These are phyloP conservation scores for Carpatolechia fugitivella DNA, from an alignment of 2,888 invertebrate genomes.

Conservation along the genomic window DNA sequence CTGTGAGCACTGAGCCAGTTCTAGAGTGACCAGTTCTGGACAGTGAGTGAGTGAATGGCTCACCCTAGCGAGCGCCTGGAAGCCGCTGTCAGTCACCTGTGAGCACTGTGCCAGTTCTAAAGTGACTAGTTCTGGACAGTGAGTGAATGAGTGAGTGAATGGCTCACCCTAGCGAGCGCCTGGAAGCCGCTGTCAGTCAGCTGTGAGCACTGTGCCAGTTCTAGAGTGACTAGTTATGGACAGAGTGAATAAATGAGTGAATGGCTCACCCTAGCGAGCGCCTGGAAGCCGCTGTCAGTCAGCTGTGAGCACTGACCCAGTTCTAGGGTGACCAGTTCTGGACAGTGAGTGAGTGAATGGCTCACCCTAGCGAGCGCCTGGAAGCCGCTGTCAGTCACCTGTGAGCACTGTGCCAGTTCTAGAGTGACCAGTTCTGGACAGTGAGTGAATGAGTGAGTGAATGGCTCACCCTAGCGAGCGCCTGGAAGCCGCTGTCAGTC, in stretches of 20 bases:
- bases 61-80: conserved; percentile 95
- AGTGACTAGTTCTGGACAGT: conserved; percentile 92
- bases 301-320: conserved; percentile 96
- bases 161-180: conserved; percentile 91
- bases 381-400: conserved; percentile 97
- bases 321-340: conserved; percentile 93
- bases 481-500: conserved; percentile 97
- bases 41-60: conserved; percentile 85
- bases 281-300: conserved; percentile 97
- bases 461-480: conserved; percentile 91
- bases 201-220: conserved; percentile 96
- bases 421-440: conserved; percentile 93
- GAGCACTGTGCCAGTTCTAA: conserved; percentile 97
- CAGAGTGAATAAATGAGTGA: conserved; percentile 83
- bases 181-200: conserved; percentile 98
- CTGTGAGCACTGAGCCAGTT: conserved; percentile 96
- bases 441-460: conserved; percentile 62
- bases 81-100: conserved; percentile 97
- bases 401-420: conserved; percentile 96
- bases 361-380: conserved; percentile 93
- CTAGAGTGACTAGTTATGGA: conserved; percentile 91
- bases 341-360: conserved; percentile 86
- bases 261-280: conserved; percentile 91
- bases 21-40: conserved; percentile 91
- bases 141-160: too few species aligned